phyloP scores from a whole-genome alignment of 2,113 vertebrate genomes.

The Gadus chalcogrammus region DNA sequence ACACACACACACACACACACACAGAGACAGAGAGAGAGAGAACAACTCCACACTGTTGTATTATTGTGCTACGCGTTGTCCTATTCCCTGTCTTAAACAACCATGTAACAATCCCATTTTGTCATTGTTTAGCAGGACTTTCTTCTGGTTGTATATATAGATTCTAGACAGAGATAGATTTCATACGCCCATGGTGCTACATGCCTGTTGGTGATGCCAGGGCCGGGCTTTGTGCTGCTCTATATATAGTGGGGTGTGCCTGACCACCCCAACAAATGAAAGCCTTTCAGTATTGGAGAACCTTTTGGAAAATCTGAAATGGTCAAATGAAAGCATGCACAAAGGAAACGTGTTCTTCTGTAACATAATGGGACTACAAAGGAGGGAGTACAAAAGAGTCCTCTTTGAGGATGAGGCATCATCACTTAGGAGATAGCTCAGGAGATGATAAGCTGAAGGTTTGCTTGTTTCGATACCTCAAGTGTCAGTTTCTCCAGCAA shows the following conservation, averaged over 20 bases:
- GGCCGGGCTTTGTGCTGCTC: background rate
- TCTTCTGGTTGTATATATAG: background rate
- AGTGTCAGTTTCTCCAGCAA: too few species aligned
- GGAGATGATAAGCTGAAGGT: too few species aligned
- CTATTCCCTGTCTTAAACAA: background rate
- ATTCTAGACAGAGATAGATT: background rate
- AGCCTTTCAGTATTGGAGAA: slow-evolving; percentile 2
- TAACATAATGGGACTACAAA: too few species aligned
- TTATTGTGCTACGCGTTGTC: background rate
- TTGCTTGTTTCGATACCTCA: too few species aligned
- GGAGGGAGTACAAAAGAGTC: too few species aligned
- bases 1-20: background rate
- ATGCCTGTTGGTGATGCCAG: background rate
- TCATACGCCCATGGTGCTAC: background rate
- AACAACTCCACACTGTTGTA: background rate
- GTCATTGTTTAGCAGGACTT: too few species aligned
- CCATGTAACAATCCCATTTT: background rate
- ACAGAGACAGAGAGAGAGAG: background rate
- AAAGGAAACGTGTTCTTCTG: too few species aligned
- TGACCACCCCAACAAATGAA: slow-evolving; percentile 10
- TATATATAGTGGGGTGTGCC: background rate
- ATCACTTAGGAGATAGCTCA: too few species aligned
- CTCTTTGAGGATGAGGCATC: too few species aligned
- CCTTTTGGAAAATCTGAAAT: slow-evolving; percentile 3
- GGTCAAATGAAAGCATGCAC: too few species aligned